Evolutionary conservation across 2,113 vertebrate genomes (phyloP).

Genomic region (Clarias macrocephalus): DNA sequence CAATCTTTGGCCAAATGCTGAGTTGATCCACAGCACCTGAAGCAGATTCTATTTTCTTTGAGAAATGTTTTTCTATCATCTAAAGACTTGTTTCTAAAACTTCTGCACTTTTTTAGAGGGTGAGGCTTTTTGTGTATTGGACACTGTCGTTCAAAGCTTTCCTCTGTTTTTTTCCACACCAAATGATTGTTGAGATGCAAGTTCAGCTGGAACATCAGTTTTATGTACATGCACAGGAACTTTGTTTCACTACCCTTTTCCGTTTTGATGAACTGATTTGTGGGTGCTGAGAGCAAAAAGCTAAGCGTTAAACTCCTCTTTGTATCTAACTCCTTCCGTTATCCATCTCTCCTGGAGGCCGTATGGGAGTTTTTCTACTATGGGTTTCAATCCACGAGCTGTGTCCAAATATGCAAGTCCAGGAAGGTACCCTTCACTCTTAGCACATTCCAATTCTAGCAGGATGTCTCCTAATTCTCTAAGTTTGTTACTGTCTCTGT

Average conservation of each 20-base stretch:
- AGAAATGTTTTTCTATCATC: slow-evolving; percentile 5
- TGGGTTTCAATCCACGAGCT: background rate
- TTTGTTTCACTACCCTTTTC: too few relatives aligned
- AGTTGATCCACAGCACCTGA: slow-evolving; percentile 46
- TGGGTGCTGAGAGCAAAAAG: too few relatives aligned
- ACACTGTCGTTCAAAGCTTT: background rate
- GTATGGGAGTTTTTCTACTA: background rate
- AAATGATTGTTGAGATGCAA: too few relatives aligned
- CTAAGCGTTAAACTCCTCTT: background rate
- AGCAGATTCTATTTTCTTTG: slow-evolving; percentile 37
- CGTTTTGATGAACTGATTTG: too few relatives aligned
- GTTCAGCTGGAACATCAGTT: too few relatives aligned
- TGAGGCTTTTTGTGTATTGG: slow-evolving; percentile 24
- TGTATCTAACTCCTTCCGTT: background rate
- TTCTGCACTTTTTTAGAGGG: background rate
- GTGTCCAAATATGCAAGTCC: background rate
- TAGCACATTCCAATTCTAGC: background rate
- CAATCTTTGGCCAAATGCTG: slow-evolving; percentile 41
- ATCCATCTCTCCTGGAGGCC: slow-evolving; percentile 22
- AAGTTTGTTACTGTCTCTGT: too few relatives aligned
- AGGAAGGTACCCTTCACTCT: slow-evolving; percentile 4
- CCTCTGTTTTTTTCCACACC: too few relatives aligned
- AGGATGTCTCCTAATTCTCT: too few relatives aligned
- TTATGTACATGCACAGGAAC: too few relatives aligned
- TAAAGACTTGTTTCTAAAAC: background rate